Percentiles rank a stretch among this genome's conserved stretches.
These are phyloP conservation scores for Epinotia ramella DNA, from an alignment of 2,888 invertebrate species.

Conservation along the genomic window DNA sequence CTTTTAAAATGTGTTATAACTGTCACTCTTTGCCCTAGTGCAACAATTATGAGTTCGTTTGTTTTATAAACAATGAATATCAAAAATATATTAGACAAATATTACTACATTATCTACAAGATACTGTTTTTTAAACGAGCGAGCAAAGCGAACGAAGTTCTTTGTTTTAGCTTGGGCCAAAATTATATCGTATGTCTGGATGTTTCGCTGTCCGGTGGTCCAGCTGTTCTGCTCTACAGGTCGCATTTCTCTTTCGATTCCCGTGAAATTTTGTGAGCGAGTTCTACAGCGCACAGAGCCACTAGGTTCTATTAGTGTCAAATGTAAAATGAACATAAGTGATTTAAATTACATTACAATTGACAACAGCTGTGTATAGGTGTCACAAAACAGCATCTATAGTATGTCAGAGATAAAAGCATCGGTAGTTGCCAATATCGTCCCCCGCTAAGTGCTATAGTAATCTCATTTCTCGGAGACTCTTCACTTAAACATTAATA, in stretches of 20 bases:
- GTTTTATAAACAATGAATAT: not conserved
- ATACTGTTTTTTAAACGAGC: too few relatives aligned
- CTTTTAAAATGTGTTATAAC: slow-evolving; percentile 43
- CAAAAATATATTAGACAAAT: not conserved
- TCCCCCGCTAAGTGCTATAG: slow-evolving; percentile 41
- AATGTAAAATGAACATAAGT: not conserved
- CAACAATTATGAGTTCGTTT: not conserved
- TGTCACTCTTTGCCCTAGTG: not conserved
- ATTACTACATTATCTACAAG: too few relatives aligned
- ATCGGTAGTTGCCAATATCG: slow-evolving; percentile 45
- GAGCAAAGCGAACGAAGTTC: too few relatives aligned
- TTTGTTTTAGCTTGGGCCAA: too few relatives aligned
- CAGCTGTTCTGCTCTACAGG: too few relatives aligned
- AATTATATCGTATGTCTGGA: too few relatives aligned
- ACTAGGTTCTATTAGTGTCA: too few relatives aligned
- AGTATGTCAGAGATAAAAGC: slow-evolving; percentile 34
- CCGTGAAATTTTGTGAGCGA: too few relatives aligned
- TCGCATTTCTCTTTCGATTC: too few relatives aligned
- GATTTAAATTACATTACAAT: not conserved
- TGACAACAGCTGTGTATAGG: slow-evolving; percentile 16
- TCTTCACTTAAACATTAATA: slow-evolving; percentile 32
- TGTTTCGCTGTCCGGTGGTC: too few relatives aligned
- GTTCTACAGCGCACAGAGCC: too few relatives aligned
- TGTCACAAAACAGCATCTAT: not conserved
- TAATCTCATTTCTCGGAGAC: slow-evolving; percentile 39